Evolutionary conservation across 2,888 invertebrate species (phyloP), one percentile per base, ranked within the genome.

Genomic region (Tridacna crocea): DNA sequence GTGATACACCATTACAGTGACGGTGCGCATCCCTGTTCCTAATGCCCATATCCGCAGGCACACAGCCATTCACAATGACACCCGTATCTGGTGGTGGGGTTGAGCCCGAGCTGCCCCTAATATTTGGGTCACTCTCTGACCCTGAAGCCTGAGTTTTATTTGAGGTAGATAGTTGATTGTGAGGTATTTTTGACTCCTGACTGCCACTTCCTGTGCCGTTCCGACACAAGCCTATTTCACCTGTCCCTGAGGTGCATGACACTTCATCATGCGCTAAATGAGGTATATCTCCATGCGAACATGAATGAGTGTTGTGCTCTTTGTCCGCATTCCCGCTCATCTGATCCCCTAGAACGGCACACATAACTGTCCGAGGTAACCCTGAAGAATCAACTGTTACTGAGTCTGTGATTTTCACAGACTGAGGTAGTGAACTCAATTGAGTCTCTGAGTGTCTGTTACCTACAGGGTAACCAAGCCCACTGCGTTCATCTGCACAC

Each of bases 101-200:
- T 47, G 73, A 68, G 26, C 75, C 63, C 51, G 17, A 48, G 70
- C 70, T 70, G 70, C 70, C 47, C 46, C 47, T 70, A n/a, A 47
- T 13, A 19, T 51, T n/a, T 19, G 60, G 61, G 70, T 66, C 72
- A 48, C 24, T 68, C 13, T 46, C 68, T 65, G 79, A 75, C 80
- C 75, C 80, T 70, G 79, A 77, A 82, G 77, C 81, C 68, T 77
- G 81, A 82, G 81, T 75, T 63, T 78, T 36, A 70, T 11, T 76
- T 82, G 85, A 85, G 85, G 85, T 85, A 85, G 85, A 68, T 65
- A 74, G 77, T 77, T 82, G 77, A 66, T 66, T 77, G 51, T 75
- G 80, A 80, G 80, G 80, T 80, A 80, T 51, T 19, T 24, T 48
- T 27, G 61, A 61, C 36, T 74, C 46, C 15, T 24, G 24, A 47